A percentile compares a stretch with the other conserved stretches of the same genome.
Evolutionary conservation across 1,140 invertebrate species (phyloP).

Genomic region (Microplitis mediator): DNA sequence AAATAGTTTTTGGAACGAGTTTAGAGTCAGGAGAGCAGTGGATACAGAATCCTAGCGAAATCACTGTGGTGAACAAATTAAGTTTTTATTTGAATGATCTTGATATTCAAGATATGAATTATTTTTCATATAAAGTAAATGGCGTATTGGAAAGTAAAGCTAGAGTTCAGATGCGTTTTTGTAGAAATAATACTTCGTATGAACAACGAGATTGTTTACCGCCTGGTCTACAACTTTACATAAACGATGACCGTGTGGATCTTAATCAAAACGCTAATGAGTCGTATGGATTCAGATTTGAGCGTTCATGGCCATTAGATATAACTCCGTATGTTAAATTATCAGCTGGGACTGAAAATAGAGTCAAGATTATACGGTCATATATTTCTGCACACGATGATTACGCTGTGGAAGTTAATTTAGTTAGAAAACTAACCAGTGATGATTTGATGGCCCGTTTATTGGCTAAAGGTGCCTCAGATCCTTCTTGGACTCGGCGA

Average conservation of each 20-base stretch:
- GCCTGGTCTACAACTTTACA: constrained; percentile 94
- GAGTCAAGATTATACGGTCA: constrained; percentile 85
- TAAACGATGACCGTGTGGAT: constrained; percentile 80
- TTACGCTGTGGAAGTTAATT: constrained; percentile 84
- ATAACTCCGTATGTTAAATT: constrained; percentile 90
- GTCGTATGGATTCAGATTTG: too few species aligned
- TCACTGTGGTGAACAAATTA: constrained; percentile 82
- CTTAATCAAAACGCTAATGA: too few species aligned
- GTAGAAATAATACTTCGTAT: constrained; percentile 85
- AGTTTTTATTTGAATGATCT: constrained; percentile 92
- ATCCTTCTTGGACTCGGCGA: constrained; percentile 86
- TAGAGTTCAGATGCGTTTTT: constrained; percentile 89
- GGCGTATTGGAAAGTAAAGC: constrained; percentile 78
- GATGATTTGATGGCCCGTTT: constrained; percentile 80
- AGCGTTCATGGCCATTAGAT: constrained; percentile 79
- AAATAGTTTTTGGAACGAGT: constrained; percentile 88
- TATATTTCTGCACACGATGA: constrained; percentile 78
- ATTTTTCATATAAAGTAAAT: constrained; percentile 72
- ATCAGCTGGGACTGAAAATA: constrained; percentile 85
- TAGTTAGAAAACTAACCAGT: constrained; percentile 87
- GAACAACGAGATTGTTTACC: constrained; percentile 97
- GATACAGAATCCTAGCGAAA: constrained; percentile 45
- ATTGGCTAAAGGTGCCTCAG: constrained; percentile 85
- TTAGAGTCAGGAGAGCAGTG: constrained; percentile 76
- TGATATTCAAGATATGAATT: constrained; percentile 88